Evolutionary conservation across 2,113 vertebrate species (phyloP).

Genomic region (Pomatostomus ruficeps): DNA sequence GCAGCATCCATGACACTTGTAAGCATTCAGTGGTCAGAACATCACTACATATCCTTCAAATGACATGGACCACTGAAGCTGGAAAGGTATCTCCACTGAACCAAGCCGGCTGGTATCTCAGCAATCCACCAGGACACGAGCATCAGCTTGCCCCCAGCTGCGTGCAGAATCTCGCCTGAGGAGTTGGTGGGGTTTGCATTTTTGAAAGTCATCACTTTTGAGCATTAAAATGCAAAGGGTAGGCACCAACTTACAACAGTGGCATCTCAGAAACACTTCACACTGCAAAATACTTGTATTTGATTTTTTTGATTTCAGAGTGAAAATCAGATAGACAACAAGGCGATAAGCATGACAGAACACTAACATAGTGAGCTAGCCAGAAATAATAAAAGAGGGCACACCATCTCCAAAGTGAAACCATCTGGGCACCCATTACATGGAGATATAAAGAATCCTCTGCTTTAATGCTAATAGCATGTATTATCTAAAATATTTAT

Average conservation of each 20-base stretch:
- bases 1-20: slow-evolving; percentile 75
- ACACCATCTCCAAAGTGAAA: slow-evolving; percentile 4
- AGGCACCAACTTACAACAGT: background rate
- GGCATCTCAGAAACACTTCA: background rate
- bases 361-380: background rate
- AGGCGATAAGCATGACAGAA: background rate
- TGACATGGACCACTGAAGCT: slow-evolving; percentile 77
- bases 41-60: slow-evolving; percentile 76
- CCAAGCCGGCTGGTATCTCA: slow-evolving; percentile 66
- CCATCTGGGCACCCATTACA: background rate
- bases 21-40: slow-evolving; percentile 75
- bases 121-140: slow-evolving; percentile 62
- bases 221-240: slow-evolving; percentile 14
- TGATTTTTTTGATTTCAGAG: background rate
- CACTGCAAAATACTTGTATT: background rate
- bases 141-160: slow-evolving; percentile 12
- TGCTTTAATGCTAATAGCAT: background rate
- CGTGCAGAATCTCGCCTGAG: background rate
- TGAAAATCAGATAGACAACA: background rate
- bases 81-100: slow-evolving; percentile 65
- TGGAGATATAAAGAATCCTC: background rate
- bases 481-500: background rate
- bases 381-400: background rate
- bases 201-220: slow-evolving; percentile 49
- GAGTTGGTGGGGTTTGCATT: slow-evolving; percentile 17